Percentiles rank a stretch among this genome's conserved stretches.
These are phyloP conservation scores for Noctua pronuba DNA, from an alignment of 2,888 invertebrate species.

Conservation along the genomic window DNA sequence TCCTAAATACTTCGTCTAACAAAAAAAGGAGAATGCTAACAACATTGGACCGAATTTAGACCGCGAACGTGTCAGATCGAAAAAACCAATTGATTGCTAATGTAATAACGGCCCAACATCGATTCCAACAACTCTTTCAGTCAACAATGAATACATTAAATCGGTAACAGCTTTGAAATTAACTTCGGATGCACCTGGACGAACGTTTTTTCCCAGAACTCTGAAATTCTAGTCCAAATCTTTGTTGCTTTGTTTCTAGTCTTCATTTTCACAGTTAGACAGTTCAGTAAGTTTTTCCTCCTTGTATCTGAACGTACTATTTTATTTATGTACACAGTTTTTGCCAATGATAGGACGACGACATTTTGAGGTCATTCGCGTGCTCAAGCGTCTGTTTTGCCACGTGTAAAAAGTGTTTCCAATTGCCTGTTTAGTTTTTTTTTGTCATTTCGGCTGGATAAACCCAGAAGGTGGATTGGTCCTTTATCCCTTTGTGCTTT, in stretches of 20 bases:
- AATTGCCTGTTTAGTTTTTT: slow-evolving; percentile 33
- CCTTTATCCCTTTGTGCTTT: slow-evolving; percentile 26
- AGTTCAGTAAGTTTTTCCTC: slow-evolving; percentile 57
- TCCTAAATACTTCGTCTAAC: slow-evolving; percentile 11
- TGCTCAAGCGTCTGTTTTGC: slow-evolving; percentile 45
- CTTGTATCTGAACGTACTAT: slow-evolving; percentile 58
- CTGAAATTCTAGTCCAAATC: slow-evolving; percentile 35
- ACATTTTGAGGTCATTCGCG: slow-evolving; percentile 68
- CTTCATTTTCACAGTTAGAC: slow-evolving; percentile 58
- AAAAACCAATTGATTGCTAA: slow-evolving; percentile 35
- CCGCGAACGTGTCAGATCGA: slow-evolving; percentile 6
- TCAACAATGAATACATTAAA: slow-evolving; percentile 33
- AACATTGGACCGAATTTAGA: not conserved
- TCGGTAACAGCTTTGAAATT: slow-evolving; percentile 49
- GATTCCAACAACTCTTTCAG: slow-evolving; percentile 24
- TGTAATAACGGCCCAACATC: slow-evolving; percentile 38
- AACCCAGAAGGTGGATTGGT: slow-evolving; percentile 19
- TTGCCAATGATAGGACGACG: slow-evolving; percentile 65
- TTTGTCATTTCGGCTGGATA: not conserved
- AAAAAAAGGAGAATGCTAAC: slow-evolving; percentile 10
- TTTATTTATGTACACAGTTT: slow-evolving; percentile 69
- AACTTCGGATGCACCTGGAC: slow-evolving; percentile 23
- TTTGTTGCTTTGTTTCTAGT: slow-evolving; percentile 50
- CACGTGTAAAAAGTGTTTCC: slow-evolving; percentile 60
- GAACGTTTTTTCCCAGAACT: slow-evolving; percentile 23